Evolutionary conservation across 1,140 invertebrate genomes (phyloP).

Genomic region (Mamestra configurata): DNA sequence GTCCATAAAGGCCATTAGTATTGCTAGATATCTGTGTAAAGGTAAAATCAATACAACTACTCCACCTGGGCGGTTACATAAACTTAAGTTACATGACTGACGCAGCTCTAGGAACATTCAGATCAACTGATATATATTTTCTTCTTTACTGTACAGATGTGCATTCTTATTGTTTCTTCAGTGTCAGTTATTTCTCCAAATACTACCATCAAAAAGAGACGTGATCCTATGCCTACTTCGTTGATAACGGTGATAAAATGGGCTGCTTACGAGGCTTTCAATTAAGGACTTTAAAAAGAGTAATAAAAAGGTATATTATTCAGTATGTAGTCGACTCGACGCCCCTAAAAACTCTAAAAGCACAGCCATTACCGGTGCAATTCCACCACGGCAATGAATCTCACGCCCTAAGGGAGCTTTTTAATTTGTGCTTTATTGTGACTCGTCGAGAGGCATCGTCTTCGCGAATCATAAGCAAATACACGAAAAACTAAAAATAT

Average conservation of each 20-base stretch:
- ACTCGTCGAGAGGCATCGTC: constrained; percentile 49
- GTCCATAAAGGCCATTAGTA: neutral
- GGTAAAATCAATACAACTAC: constrained; percentile 25
- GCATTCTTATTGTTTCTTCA: too few relatives aligned
- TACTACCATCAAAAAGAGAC: too few relatives aligned
- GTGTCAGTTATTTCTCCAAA: too few relatives aligned
- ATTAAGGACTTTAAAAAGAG: neutral
- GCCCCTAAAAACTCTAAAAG: constrained; percentile 48
- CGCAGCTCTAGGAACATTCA: neutral
- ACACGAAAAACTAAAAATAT: neutral
- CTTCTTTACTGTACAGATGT: too few relatives aligned
- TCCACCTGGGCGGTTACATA: constrained; percentile 32
- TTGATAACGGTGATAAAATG: neutral
- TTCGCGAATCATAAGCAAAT: constrained; percentile 10
- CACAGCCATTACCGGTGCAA: constrained; percentile 54
- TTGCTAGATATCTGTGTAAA: neutral
- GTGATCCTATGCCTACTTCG: neutral
- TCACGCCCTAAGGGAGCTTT: constrained; percentile 69
- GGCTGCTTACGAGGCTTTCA: neutral
- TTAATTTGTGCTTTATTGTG: constrained; percentile 73
- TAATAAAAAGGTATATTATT: constrained; percentile 8
- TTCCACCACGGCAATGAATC: constrained; percentile 69
- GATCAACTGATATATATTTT: too few relatives aligned
- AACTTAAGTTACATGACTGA: constrained; percentile 14
- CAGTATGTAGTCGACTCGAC: neutral